These are phyloP conservation scores for Telenomus remus DNA, from an alignment of 1,140 invertebrate genomes.

Conservation along the genomic window DNA sequence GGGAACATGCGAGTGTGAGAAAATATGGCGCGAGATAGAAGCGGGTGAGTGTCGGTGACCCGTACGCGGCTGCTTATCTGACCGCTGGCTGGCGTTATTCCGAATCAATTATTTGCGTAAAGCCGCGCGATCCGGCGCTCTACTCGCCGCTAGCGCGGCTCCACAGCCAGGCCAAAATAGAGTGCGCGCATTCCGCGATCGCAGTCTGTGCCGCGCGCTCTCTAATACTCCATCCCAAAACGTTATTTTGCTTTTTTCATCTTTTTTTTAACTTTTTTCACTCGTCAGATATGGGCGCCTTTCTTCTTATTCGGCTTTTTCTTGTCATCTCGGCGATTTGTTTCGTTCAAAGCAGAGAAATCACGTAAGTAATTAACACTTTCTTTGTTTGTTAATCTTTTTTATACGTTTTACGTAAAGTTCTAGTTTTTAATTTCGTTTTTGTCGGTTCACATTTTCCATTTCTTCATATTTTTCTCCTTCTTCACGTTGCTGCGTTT, in stretches of 20 bases:
- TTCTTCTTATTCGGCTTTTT: slow-evolving; percentile 23
- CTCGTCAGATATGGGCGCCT: slow-evolving; percentile 19
- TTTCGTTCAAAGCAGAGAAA: slow-evolving; percentile 18
- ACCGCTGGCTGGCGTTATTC: slow-evolving; percentile 48
- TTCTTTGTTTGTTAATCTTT: background rate
- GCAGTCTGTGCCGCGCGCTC: slow-evolving; percentile 37
- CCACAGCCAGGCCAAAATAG: slow-evolving; percentile 40
- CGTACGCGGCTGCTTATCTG: slow-evolving; percentile 42
- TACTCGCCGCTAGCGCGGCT: slow-evolving; percentile 8
- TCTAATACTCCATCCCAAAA: slow-evolving; percentile 4
- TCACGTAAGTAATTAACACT: slow-evolving; percentile 25
- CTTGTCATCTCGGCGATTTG: slow-evolving; percentile 13
- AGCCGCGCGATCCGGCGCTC: slow-evolving; percentile 25
- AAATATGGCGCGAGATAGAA: slow-evolving; percentile 11
- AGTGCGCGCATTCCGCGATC: slow-evolving; percentile 50
- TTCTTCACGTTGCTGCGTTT: no score
- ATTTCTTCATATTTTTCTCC: no score
- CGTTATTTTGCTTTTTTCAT: background rate
- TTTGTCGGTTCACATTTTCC: no score
- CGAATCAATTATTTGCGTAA: slow-evolving; percentile 56
- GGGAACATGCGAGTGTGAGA: slow-evolving; percentile 25
- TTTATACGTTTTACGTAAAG: no score
- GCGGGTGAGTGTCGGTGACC: slow-evolving; percentile 46
- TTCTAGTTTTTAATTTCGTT: no score
- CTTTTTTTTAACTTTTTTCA: background rate